Evolutionary conservation across 2,113 vertebrate genomes (phyloP).

Genomic region (Anolis sagrei): DNA sequence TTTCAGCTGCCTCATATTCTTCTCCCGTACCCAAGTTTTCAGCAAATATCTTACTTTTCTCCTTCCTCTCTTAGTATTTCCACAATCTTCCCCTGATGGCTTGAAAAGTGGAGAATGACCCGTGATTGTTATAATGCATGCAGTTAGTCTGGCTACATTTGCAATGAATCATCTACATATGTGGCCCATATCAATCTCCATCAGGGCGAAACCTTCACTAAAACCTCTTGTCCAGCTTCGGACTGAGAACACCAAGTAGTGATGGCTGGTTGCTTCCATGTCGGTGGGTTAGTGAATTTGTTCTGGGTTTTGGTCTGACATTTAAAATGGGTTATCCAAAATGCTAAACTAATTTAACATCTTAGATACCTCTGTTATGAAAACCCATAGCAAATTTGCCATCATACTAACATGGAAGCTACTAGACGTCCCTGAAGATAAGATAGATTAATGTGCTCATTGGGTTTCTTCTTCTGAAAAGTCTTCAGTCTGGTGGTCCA

Average conservation of each 20-base stretch:
- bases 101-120: neutral
- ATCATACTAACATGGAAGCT: too few species aligned
- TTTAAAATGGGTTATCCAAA: too few species aligned
- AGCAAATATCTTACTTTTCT: neutral
- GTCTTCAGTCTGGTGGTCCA: neutral
- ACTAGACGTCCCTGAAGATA: too few species aligned
- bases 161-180: neutral
- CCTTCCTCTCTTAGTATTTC: neutral
- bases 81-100: neutral
- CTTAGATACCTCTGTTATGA: too few species aligned
- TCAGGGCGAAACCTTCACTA: neutral
- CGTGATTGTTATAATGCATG: neutral
- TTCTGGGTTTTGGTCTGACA: too few species aligned
- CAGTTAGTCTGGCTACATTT: neutral
- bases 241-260: neutral
- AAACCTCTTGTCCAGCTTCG: neutral
- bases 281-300: too few species aligned
- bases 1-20: neutral
- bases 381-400: too few species aligned
- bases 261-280: too few species aligned
- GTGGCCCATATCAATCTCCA: neutral
- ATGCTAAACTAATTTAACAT: too few species aligned
- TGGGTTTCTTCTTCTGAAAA: neutral
- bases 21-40: neutral
- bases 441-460: too few species aligned